A percentile compares a stretch with the other conserved stretches of the same genome.
Conservation (phyloP, 2,888 invertebrate genomes). For the Scaptodrosophila latifasciaeformis region DNA sequence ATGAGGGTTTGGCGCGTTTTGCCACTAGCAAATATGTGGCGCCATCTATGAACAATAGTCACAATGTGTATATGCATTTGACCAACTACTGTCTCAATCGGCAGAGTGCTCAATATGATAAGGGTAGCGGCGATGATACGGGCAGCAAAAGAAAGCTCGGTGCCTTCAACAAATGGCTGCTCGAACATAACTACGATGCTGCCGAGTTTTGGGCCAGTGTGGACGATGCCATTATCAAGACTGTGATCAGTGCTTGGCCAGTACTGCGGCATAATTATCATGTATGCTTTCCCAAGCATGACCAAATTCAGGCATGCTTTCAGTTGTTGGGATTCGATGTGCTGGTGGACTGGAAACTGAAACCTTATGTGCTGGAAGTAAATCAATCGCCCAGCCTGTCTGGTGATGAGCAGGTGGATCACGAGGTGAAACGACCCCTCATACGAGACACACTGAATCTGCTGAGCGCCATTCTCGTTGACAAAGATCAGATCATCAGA, state of each 20-base stretch:
- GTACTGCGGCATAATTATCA: slow-evolving; percentile 90
- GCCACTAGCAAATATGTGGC: slow-evolving; percentile 91
- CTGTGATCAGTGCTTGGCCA: slow-evolving; percentile 90
- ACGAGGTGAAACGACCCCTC: slow-evolving; percentile 89
- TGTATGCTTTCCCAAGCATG: slow-evolving; percentile 90
- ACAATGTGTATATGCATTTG: slow-evolving; percentile 93
- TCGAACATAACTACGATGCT: slow-evolving; percentile 82
- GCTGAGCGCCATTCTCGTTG: slow-evolving; percentile 84
- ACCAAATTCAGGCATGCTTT: slow-evolving; percentile 89
- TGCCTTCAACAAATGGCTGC: slow-evolving; percentile 85
- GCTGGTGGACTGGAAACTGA: slow-evolving; percentile 87
- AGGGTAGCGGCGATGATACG: slow-evolving; percentile 82
- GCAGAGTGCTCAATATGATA: slow-evolving; percentile 89
- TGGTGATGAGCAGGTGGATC: slow-evolving; percentile 88
- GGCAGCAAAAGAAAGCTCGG: slow-evolving; percentile 92
- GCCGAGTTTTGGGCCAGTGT: slow-evolving; percentile 86
- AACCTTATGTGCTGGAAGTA: slow-evolving; percentile 90
- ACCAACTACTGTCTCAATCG: slow-evolving; percentile 96
- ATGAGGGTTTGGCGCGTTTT: slow-evolving; percentile 91
- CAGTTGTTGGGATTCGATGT: slow-evolving; percentile 94
- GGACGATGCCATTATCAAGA: slow-evolving; percentile 93
- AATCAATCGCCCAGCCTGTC: slow-evolving; percentile 96
- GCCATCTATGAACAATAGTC: slow-evolving; percentile 86
- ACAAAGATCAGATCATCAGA: slow-evolving; percentile 81
- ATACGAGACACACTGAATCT: slow-evolving; percentile 85